These are phyloP conservation scores for Erythrolamprus reginae DNA, from an alignment of 2,113 vertebrate species.

Conservation along the genomic window DNA sequence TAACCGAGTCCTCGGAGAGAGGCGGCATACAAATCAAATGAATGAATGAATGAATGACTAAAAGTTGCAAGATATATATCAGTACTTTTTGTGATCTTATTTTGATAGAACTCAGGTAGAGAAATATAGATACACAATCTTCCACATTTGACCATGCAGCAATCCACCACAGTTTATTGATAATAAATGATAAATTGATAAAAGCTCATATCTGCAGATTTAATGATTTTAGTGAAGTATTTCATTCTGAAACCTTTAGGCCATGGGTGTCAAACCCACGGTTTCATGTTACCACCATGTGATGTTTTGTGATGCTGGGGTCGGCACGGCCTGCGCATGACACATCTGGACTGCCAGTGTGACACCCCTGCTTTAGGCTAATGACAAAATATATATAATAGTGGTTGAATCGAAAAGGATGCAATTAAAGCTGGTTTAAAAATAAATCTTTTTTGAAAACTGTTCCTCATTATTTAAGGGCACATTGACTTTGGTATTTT, in stretches of 20 bases:
- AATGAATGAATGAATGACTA: too few species aligned
- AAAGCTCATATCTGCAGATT: neutral
- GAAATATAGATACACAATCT: neutral
- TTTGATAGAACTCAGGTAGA: neutral
- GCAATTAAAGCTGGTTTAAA: neutral
- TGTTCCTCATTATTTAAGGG: neutral
- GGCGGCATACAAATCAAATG: too few species aligned
- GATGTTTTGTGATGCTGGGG: too few species aligned
- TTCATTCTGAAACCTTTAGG: neutral
- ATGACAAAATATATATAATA: neutral
- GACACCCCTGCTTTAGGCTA: too few species aligned
- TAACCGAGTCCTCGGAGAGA: too few species aligned
- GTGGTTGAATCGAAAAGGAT: neutral
- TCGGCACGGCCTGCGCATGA: too few species aligned
- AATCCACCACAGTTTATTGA: neutral
- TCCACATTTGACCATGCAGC: neutral
- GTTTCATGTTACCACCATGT: too few species aligned
- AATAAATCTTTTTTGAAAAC: conserved; percentile 8
- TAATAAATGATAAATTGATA: neutral
- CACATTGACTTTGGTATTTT: conserved; percentile 13
- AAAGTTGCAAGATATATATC: neutral
- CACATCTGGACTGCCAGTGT: too few species aligned
- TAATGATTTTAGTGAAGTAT: neutral
- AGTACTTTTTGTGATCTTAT: neutral
- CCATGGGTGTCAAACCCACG: too few species aligned